Base-by-base conservation (phyloP, 1,140 invertebrate genomes). In the Drosophila orena region DNA sequence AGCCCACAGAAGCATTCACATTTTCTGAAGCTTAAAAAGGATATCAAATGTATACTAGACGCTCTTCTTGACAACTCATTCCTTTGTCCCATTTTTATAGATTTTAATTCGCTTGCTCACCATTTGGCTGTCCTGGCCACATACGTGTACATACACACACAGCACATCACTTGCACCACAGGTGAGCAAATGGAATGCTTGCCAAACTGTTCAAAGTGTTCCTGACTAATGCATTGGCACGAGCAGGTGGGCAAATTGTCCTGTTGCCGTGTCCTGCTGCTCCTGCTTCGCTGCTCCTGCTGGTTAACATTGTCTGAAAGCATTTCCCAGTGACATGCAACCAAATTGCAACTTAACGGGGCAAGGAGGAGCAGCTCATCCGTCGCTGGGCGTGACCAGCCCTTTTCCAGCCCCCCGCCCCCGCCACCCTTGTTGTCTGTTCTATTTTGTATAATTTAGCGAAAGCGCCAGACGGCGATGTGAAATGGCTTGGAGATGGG, bases 301-400 rank as follows among this genome's bases (percentile, higher is more conserved):
- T 52, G 72, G 72, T 37, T 75, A 64, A 81, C 79, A 88, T 75
- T 78, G 81, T 85, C 81, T 85, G 83, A 85, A 85, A 85, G 81
- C 81, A 85, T 88, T 85, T 88, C 61, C 60, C 68, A 88, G 78
- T 85, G 81, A 85, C 81, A 88, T 78, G 81, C 83, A 85, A 85
- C 83, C 83, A 85, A 85, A 85, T 88, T 85, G 83, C 83, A 88
- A 69, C 78, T 81, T 88, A 77, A 88, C 66, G 76, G 83, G 69
- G 74, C 56, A 81, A 75, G 7, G 8, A 81, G 69, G 73, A 8
- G 14, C 15, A 46, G 44, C 56, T 55, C 30, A 55, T 17, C 22
- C 47, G 17, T 15, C 15, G 20, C 34, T 38, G 22, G 52, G 55
- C 37, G 80, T 78, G 70, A 64, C 53, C 72, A 57, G 3, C 47